These are phyloP conservation scores for Pemphigus obesinymphae DNA, from an alignment of 1,140 invertebrate genomes.

Conservation along the genomic window DNA sequence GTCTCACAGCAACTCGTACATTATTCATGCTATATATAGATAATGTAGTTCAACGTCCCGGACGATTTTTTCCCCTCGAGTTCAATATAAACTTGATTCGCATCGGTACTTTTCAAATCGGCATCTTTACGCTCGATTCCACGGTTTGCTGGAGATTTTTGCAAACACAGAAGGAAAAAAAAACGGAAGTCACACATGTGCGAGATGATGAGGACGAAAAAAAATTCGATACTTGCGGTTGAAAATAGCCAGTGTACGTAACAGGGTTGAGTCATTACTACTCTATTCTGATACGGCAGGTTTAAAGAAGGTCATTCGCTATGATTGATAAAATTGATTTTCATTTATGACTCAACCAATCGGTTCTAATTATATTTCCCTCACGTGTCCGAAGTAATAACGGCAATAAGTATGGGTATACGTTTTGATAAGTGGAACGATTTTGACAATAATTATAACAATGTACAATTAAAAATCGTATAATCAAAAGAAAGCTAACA, in stretches of 20 bases:
- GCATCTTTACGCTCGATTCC: constrained; percentile 15
- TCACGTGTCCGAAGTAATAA: neutral
- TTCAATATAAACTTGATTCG: constrained; percentile 33
- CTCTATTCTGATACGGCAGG: neutral
- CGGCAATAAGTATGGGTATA: neutral
- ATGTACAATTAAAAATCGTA: neutral
- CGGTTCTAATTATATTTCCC: neutral
- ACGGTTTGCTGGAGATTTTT: constrained; percentile 19
- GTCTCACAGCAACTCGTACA: constrained; percentile 23
- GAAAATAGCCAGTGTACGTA: constrained; percentile 8
- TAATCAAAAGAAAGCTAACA: neutral
- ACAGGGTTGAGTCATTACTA: constrained; percentile 12
- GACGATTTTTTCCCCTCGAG: constrained; percentile 20
- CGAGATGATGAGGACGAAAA: neutral
- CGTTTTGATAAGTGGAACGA: neutral
- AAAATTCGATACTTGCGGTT: neutral
- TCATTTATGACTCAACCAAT: constrained; percentile 4
- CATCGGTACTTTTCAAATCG: constrained; percentile 33
- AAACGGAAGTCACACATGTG: constrained; percentile 24
- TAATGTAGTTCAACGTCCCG: constrained; percentile 31
- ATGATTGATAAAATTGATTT: neutral
- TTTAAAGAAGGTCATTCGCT: constrained; percentile 15
- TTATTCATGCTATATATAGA: constrained; percentile 28
- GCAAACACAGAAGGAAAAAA: neutral
- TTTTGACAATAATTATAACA: neutral